These are phyloP conservation scores for Xylota segnis DNA, from an alignment of 2,888 invertebrate genomes.

Conservation along the genomic window DNA sequence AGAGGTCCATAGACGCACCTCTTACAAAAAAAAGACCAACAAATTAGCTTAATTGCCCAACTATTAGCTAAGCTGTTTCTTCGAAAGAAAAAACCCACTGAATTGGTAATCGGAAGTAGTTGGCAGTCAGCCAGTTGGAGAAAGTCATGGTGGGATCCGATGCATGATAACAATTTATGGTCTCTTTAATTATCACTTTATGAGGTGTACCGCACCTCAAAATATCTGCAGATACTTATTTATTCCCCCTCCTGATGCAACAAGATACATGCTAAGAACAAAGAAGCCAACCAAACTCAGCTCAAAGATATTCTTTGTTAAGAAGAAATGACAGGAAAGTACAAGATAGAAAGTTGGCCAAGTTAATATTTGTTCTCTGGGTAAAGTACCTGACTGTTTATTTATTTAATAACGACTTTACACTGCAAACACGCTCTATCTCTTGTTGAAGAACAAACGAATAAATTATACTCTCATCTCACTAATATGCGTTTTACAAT, in stretches of 20 bases:
- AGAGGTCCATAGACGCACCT: not conserved
- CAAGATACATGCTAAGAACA: too few species aligned
- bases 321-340: not conserved
- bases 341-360: not conserved
- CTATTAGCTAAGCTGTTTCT: not conserved
- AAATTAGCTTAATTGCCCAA: not conserved
- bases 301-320: not conserved
- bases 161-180: too few species aligned
- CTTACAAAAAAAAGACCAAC: not conserved
- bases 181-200: too few species aligned
- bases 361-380: not conserved
- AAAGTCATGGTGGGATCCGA: not conserved
- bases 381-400: not conserved
- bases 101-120: not conserved
- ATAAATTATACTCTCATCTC: not conserved
- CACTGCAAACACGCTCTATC: not conserved
- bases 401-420: constrained; percentile 1
- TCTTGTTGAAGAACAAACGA: not conserved
- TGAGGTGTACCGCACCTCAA: too few species aligned
- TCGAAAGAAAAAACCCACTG: not conserved
- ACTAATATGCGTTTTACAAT: not conserved
- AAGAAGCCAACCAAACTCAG: not conserved
- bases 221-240: too few species aligned
- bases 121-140: not conserved
- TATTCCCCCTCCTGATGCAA: too few species aligned